Evolutionary conservation across 2,113 vertebrate genomes (phyloP), one percentile per base, ranked within the genome.

Genomic region (Cephalopholis sonnerati): DNA sequence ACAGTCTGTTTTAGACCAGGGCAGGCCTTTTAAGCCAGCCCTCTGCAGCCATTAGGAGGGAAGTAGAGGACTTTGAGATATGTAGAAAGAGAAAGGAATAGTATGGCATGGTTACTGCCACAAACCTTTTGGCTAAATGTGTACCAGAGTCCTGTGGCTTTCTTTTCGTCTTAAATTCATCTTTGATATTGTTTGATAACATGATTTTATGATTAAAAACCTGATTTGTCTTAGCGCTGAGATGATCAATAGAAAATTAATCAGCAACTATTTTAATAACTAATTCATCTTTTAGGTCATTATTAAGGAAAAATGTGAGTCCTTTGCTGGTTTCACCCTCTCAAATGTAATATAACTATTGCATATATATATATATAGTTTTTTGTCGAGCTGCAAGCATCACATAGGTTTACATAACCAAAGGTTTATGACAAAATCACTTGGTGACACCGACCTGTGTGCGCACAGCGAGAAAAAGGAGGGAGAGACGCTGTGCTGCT

Each of bases 1-100:
- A 74, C 77, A 77, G 87, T 72, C 84, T 77, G 84, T 86, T 86
- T 83, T 61, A 61, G 75, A 78, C 63, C 71, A 81, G 59, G 74
- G 44, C 68, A 78, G 61, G 82, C 78, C 69, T 89, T 88, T 90
- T 83, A 88, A 83, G 74, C 53, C 77, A 71, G 65, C 58, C 59
- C 65, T 75, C 69, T 62, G 36, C 64, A 65, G 76, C 86, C 84
- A 63, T 83, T 74, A 86, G 84, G 54, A 67, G 81, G 82, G 74
- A 15, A 29, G 63, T 11, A 29, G 68, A 91, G 72, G 41, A 82
- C 36, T 69, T 68, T 51, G 36, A 81, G 64, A 64, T 62, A 74
- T 79, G 82, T 64, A 57, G 59, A 41, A 61, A 66, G 70, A 70
- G 39, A 77, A 54, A 61, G 4, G 15, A 79, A 48, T 64, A 53